Evolutionary conservation across 2,113 vertebrate genomes (phyloP).

Genomic region (Epinephelus fuscoguttatus): DNA sequence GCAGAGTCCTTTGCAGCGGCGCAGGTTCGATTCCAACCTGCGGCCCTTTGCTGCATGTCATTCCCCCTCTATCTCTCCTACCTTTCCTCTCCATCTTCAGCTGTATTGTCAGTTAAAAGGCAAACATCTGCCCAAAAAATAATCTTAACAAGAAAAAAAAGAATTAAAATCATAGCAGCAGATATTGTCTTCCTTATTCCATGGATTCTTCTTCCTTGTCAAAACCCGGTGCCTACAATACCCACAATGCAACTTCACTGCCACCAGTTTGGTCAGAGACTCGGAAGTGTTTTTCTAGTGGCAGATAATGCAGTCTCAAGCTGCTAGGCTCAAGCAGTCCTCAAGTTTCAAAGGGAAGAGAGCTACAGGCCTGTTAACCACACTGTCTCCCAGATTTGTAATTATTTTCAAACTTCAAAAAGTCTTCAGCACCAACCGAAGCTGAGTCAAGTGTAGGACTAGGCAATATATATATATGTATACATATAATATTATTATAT

Average conservation of each 20-base stretch:
- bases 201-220: not conserved
- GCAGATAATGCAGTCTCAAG: not conserved
- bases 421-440: not conserved
- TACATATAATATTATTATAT: no score
- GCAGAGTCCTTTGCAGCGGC: no score
- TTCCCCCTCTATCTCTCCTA: no score
- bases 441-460: not conserved
- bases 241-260: not conserved
- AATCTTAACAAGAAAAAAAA: no score
- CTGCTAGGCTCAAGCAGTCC: not conserved
- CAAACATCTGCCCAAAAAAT: no score
- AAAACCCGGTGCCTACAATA: not conserved
- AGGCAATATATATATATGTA: no score
- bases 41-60: no score
- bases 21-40: no score
- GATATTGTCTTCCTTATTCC: not conserved
- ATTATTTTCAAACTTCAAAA: not conserved
- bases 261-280: not conserved
- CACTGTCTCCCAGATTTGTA: not conserved
- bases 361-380: not conserved
- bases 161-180: not conserved
- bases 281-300: not conserved
- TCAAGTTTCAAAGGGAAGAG: constrained; percentile 2
- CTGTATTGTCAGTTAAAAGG: no score
- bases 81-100: no score